Conservation (phyloP, 2,888 invertebrate species). For the Cotesia congregata region DNA sequence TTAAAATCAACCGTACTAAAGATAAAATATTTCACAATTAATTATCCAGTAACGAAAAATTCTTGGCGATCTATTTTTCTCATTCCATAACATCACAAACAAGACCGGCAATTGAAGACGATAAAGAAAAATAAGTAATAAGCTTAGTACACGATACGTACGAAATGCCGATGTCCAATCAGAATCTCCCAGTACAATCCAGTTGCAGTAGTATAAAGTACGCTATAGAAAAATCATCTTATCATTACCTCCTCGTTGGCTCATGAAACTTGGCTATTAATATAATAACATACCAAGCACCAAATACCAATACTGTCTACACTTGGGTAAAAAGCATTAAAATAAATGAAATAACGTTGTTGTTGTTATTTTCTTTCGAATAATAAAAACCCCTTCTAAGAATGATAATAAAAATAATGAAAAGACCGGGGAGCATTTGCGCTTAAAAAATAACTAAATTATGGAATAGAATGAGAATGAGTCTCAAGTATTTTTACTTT, state of each 20-base stretch:
- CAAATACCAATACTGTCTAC: not conserved
- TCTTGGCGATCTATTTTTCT: no score
- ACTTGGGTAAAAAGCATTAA: constrained; percentile 4
- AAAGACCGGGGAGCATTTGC: constrained; percentile 40
- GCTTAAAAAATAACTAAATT: not conserved
- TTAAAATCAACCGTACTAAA: no score
- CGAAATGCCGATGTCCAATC: constrained; percentile 35
- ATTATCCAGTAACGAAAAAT: no score
- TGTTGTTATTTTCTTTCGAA: not conserved
- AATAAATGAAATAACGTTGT: not conserved
- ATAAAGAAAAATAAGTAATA: constrained; percentile 23
- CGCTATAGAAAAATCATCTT: constrained; percentile 39
- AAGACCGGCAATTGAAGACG: constrained; percentile 2
- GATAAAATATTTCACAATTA: no score
- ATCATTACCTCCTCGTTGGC: constrained; percentile 40
- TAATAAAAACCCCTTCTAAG: not conserved
- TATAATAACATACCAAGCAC: constrained; percentile 26
- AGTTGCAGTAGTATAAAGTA: no score
- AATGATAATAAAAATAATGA: constrained; percentile 18
- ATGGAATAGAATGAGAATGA: not conserved
- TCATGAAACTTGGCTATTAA: constrained; percentile 43
- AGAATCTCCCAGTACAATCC: constrained; percentile 22
- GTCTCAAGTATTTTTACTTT: no score
- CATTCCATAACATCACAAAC: no score
- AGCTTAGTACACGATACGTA: not conserved